Conservation (phyloP, 2,888 invertebrate genomes). For the Stratiomys singularior region DNA sequence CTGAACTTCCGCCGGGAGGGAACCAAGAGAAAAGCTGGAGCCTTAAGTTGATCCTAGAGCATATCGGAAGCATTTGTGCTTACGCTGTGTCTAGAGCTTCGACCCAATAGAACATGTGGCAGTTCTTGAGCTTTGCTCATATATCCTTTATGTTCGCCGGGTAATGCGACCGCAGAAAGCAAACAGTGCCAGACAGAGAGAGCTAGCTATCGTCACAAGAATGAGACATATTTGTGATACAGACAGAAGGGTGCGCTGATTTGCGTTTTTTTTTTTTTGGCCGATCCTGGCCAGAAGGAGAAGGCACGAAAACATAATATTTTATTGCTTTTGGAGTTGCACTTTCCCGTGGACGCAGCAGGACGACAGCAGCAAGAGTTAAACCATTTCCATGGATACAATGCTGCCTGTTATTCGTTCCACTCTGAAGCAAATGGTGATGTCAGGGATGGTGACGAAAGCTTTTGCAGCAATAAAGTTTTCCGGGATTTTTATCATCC, state of each 20-base stretch:
- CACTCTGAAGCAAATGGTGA: background rate
- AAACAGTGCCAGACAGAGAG: background rate
- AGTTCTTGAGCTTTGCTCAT: conserved; percentile 8
- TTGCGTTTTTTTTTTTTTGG: too few species aligned
- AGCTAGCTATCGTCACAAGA: too few species aligned
- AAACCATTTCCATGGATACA: conserved; percentile 15
- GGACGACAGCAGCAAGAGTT: background rate
- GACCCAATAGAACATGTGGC: conserved; percentile 5
- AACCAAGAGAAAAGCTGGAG: background rate
- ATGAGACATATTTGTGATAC: too few species aligned
- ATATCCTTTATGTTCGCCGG: background rate
- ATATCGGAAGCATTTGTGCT: too few species aligned
- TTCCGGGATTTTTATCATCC: conserved; percentile 10
- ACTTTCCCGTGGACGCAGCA: background rate
- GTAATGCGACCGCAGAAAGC: background rate
- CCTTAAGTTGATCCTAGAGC: too few species aligned
- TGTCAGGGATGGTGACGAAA: background rate
- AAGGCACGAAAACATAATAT: conserved; percentile 18
- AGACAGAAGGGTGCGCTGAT: too few species aligned
- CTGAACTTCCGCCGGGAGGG: background rate
- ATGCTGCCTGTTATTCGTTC: background rate
- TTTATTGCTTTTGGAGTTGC: background rate
- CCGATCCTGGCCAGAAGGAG: background rate
- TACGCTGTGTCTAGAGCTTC: too few species aligned
- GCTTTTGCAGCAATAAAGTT: conserved; percentile 8